These are phyloP conservation scores for Galeopsomyia nigrocyanea DNA, from an alignment of 2,888 invertebrate species.

Conservation along the genomic window DNA sequence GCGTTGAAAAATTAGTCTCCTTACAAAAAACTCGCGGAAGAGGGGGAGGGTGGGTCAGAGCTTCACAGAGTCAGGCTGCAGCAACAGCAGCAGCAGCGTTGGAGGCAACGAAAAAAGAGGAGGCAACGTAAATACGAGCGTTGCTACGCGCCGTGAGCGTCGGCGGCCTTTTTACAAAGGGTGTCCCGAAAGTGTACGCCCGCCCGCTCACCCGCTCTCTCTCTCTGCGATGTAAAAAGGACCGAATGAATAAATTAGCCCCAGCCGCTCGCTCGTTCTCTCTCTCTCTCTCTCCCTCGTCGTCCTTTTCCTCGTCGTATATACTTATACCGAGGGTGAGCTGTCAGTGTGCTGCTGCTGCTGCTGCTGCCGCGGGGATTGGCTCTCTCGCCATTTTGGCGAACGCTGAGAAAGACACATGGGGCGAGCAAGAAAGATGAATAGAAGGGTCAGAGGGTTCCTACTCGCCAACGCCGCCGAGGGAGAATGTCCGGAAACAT, in stretches of 20 bases:
- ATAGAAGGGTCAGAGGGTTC: conserved; percentile 24
- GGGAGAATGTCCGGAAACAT: conserved; percentile 41
- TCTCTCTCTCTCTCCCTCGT: conserved; percentile 9
- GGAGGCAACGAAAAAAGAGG: conserved; percentile 52
- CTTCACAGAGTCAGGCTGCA: conserved; percentile 45
- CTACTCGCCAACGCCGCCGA: background rate
- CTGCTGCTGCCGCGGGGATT: conserved; percentile 49
- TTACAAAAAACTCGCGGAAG: conserved; percentile 55
- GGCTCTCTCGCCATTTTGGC: conserved; percentile 64
- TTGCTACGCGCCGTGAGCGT: conserved; percentile 65
- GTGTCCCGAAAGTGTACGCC: conserved; percentile 60
- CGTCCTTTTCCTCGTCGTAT: conserved; percentile 3
- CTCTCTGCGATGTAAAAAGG: conserved; percentile 62
- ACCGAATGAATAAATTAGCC: conserved; percentile 68
- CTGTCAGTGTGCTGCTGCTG: conserved; percentile 39
- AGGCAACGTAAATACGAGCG: conserved; percentile 64
- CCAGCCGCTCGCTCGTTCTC: conserved; percentile 35
- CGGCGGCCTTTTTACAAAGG: conserved; percentile 63
- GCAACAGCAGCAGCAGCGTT: conserved; percentile 38
- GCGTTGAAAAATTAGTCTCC: conserved; percentile 60
- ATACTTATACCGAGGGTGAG: conserved; percentile 37
- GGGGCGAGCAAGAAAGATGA: conserved; percentile 15
- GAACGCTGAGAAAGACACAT: conserved; percentile 55
- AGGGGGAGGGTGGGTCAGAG: conserved; percentile 19
- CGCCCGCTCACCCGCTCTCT: conserved; percentile 22